Evolutionary conservation across 2,888 invertebrate genomes (phyloP), one percentile per base, ranked within the genome.

Genomic region (Caenorhabditis zanzibari): DNA sequence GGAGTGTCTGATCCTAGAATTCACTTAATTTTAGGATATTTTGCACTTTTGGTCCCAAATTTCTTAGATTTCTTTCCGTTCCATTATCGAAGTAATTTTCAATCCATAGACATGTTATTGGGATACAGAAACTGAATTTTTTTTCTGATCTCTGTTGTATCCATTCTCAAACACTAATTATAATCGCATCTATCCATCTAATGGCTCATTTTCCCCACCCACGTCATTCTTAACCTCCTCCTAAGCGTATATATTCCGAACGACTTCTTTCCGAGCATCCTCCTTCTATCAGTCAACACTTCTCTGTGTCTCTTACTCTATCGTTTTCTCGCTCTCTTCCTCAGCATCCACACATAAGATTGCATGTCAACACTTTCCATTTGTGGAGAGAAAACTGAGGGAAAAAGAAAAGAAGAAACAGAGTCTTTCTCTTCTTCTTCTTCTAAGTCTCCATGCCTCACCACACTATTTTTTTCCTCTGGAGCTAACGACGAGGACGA

Each of bases 321-420:
- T 26, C 54, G 26, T 12, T 38, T 12, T 35, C 54, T 41, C 35
- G 38, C 47, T 52, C 63, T 24, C 41, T 26, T 49, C 64, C 38
- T 69, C 52, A 16, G 54, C 28, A 35, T n/a, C 35, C 64, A 28
- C 68, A 68, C 38, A 68, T 63, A 59, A 77, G 71, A 77, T 79
- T 79, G 79, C 69, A 68, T 81, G 72, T 79, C 81, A 77, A 77
- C 77, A 77, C 77, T 38, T 38, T 38, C 38, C 69, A 68, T 81
- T 63, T 49, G 47, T 32, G 56, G 68, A 9, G 44, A 7, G 32
- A 32, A 12, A 38, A 38, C 9, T 38, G 38, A 38, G 38, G 38
- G 12, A 12, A 38, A 12, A 38, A 12, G 10, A 38, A 12, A 38
- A 38, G 38, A 38, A 38, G 38, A 38, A 38, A 12, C 5, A 38